Percentiles rank a stretch among this genome's conserved stretches.
Evolutionary conservation across 2,797 vertebrate species (phyloP).

Genomic region (Botia kubotai): DNA sequence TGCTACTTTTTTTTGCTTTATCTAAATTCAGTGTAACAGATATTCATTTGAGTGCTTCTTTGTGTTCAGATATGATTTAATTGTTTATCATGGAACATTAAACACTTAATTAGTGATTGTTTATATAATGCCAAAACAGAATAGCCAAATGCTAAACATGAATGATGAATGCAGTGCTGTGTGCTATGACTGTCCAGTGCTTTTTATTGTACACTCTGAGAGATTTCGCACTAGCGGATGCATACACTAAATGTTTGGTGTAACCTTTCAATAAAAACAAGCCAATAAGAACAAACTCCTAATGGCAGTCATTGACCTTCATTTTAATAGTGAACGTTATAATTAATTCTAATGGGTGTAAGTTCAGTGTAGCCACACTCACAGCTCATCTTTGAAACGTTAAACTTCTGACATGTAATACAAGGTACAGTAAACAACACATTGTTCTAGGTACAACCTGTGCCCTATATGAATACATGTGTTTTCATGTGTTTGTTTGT

Average conservation of each 20-base stretch:
- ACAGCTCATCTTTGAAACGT: constrained; percentile 14
- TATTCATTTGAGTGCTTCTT: neutral
- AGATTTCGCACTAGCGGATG: neutral
- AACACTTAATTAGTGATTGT: neutral
- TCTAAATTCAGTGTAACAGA: neutral
- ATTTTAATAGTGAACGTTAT: neutral
- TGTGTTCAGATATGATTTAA: neutral
- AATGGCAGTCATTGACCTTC: neutral
- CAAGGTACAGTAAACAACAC: neutral
- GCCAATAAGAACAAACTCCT: neutral
- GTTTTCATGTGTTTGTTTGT: constrained; percentile 20
- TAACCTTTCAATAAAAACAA: constrained; percentile 39
- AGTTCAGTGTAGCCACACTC: neutral
- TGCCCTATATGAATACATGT: neutral
- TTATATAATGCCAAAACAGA: neutral
- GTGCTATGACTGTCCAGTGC: neutral
- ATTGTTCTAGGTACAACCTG: constrained; percentile 6
- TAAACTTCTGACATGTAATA: constrained; percentile 27
- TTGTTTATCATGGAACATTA: neutral
- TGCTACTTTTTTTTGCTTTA: neutral
- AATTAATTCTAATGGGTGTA: neutral
- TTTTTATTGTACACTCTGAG: neutral
- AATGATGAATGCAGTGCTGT: neutral
- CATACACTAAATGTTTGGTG: constrained; percentile 15
- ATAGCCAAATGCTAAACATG: neutral